Evolutionary conservation across 2,113 vertebrate genomes (phyloP).

Genomic region (Recurvirostra avosetta): DNA sequence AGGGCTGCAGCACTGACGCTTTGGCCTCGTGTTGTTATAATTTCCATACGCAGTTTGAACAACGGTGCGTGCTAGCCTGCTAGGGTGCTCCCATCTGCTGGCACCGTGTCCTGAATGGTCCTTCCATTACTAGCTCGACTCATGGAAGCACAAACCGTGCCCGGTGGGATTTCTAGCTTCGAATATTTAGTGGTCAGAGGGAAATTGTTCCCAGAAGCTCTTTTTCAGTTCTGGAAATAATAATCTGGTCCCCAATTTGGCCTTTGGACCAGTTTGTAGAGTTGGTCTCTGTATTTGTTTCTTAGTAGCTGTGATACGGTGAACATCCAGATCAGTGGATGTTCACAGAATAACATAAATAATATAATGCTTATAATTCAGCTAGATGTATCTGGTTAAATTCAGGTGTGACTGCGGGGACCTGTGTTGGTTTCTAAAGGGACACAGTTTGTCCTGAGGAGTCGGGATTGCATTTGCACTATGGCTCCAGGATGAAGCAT

Average conservation of each 20-base stretch:
- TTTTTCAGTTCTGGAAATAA: background rate
- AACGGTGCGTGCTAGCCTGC: background rate
- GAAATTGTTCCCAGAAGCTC: background rate
- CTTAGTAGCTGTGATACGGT: background rate
- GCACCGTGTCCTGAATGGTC: rapidly evolving
- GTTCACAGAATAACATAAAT: background rate
- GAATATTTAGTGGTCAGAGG: background rate
- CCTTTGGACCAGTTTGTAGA: background rate
- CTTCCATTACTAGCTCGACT: background rate
- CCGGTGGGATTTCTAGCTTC: background rate
- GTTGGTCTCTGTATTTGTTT: background rate
- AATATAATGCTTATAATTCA: background rate
- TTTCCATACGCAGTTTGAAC: background rate
- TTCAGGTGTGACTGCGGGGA: background rate
- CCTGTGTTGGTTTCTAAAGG: background rate
- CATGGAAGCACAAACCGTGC: background rate
- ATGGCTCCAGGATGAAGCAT: background rate
- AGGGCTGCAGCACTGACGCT: background rate
- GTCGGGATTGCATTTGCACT: background rate
- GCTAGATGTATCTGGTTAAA: background rate
- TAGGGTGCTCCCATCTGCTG: background rate
- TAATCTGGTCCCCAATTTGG: background rate
- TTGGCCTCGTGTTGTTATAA: background rate
- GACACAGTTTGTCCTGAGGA: background rate
- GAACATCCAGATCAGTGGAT: background rate